phyloP scores from a whole-genome alignment of 2,888 invertebrate species.

The Ariolimax columbianus region DNA sequence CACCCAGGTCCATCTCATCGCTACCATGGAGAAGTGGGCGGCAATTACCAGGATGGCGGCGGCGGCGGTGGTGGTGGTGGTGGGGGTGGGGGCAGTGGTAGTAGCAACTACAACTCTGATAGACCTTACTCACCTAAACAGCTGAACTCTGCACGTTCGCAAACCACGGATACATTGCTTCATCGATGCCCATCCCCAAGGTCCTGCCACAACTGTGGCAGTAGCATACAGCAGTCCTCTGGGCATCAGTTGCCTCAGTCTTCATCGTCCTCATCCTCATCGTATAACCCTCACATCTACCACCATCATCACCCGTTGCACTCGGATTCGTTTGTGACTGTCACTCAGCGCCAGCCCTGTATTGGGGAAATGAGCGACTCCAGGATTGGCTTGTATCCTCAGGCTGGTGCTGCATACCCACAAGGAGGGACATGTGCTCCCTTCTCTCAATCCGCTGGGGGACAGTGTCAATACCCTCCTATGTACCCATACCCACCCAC shows the following conservation, averaged over 20 bases:
- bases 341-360: conserved; percentile 35
- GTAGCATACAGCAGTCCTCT: conserved; percentile 38
- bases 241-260: conserved; percentile 29
- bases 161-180: conserved; percentile 13
- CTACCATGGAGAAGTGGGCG: conserved; percentile 37
- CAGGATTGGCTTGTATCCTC: conserved; percentile 46
- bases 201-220: conserved; percentile 51
- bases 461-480: conserved; percentile 53
- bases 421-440: conserved; percentile 54
- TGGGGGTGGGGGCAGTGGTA: conserved; percentile 47
- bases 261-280: conserved; percentile 47
- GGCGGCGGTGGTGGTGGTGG: conserved; percentile 48
- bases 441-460: conserved; percentile 39
- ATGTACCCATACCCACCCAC: conserved; percentile 51
- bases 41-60: conserved; percentile 43
- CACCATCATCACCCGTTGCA: conserved; percentile 41
- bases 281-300: conserved; percentile 30
- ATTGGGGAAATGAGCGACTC: conserved; percentile 32
- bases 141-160: conserved; percentile 55
- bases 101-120: conserved; percentile 53
- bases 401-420: conserved; percentile 41
- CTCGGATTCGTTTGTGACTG: conserved; percentile 43
- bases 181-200: conserved; percentile 41
- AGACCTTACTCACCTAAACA: conserved; percentile 66
- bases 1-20: conserved; percentile 47